Evolutionary conservation across 2,888 invertebrate genomes (phyloP).

Genomic region (Drosophila subsilvestris): DNA sequence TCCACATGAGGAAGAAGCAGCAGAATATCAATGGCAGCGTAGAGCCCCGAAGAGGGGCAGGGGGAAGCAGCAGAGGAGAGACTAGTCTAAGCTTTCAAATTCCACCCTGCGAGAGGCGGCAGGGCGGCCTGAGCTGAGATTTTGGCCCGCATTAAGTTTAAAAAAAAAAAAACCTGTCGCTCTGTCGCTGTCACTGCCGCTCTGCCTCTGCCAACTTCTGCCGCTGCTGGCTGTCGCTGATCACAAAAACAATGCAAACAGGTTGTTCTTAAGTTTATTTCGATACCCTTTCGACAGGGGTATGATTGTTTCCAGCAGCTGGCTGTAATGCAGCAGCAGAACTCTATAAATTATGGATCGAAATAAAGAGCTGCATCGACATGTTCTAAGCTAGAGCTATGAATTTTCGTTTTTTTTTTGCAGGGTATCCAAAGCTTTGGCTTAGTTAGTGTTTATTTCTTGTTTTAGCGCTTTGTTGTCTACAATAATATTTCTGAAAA

Average conservation of each 20-base stretch:
- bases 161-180: conserved; percentile 38
- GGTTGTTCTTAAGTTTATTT: conserved; percentile 66
- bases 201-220: conserved; percentile 2
- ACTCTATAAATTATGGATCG: background rate
- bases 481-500: conserved; percentile 67
- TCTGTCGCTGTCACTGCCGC: conserved; percentile 58
- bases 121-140: conserved; percentile 56
- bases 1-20: conserved; percentile 24
- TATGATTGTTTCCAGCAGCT: background rate
- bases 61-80: conserved; percentile 22
- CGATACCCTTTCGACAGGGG: background rate
- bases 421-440: conserved; percentile 8
- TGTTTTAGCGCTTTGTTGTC: conserved; percentile 61
- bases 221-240: conserved; percentile 3
- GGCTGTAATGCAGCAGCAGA: background rate
- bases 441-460: conserved; percentile 13
- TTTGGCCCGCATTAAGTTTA: conserved; percentile 76
- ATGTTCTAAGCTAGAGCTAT: no score
- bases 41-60: background rate
- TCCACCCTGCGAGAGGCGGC: conserved; percentile 7
- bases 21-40: conserved; percentile 22
- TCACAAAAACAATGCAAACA: conserved; percentile 60
- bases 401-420: no score
- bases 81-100: conserved; percentile 65
- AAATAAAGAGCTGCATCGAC: no score